These are phyloP conservation scores for Nannospalax galili DNA, from an alignment of 2,113 vertebrate species.

Conservation along the genomic window DNA sequence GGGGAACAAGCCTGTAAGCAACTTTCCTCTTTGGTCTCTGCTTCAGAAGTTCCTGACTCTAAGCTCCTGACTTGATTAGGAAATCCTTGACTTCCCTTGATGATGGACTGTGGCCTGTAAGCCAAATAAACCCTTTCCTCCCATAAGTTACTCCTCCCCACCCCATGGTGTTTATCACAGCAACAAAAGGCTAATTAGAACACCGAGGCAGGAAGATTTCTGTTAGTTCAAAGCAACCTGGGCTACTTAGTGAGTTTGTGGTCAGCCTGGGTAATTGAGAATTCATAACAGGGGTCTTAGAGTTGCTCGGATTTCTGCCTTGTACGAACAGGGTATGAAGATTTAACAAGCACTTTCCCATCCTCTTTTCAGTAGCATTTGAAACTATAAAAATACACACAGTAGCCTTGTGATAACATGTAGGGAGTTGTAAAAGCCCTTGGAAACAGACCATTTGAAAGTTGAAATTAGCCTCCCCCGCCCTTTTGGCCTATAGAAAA, in stretches of 20 bases:
- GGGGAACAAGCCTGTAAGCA: too few species aligned
- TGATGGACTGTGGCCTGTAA: too few species aligned
- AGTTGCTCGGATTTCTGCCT: neutral
- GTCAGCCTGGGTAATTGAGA: neutral
- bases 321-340: neutral
- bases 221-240: too few species aligned
- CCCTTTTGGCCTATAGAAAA: slow-evolving; percentile 6
- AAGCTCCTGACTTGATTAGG: too few species aligned
- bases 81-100: too few species aligned
- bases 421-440: neutral
- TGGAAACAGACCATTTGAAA: neutral
- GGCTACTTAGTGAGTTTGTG: neutral
- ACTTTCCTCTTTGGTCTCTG: too few species aligned
- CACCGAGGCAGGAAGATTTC: too few species aligned
- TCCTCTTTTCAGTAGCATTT: neutral
- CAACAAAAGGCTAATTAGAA: too few species aligned
- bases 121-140: too few species aligned
- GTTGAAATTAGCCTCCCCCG: neutral
- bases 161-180: too few species aligned
- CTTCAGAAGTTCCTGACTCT: too few species aligned
- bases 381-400: neutral
- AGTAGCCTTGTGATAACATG: neutral
- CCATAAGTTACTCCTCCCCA: too few species aligned
- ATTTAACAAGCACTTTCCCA: neutral
- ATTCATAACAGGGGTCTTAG: neutral